These are phyloP conservation scores for Gymnothorax reevesii DNA, from an alignment of 2,797 vertebrate genomes.

Conservation along the genomic window DNA sequence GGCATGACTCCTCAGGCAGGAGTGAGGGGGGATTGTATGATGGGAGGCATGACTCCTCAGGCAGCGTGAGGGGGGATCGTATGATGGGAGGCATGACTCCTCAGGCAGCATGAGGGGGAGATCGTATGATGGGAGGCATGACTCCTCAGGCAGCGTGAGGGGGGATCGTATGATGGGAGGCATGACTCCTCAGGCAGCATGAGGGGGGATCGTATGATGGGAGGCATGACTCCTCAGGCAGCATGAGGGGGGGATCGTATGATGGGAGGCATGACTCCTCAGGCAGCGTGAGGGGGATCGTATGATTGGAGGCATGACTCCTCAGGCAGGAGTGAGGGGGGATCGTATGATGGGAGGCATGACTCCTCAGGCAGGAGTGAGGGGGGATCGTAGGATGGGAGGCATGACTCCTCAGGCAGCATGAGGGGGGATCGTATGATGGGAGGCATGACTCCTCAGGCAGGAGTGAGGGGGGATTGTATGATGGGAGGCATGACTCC, in stretches of 20 bases:
- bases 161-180: conserved; percentile 5
- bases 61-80: neutral
- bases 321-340: neutral
- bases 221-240: no score
- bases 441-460: neutral
- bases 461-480: neutral
- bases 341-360: conserved; percentile 1
- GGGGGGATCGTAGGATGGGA: no score
- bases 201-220: no score
- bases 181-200: neutral
- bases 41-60: no score
- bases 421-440: neutral
- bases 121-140: neutral
- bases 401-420: no score
- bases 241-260: neutral
- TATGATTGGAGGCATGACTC: neutral
- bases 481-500: neutral
- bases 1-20: neutral
- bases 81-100: neutral
- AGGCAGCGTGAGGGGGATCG: neutral
- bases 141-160: neutral
- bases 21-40: no score
- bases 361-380: neutral
- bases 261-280: neutral
- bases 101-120: neutral